Percentiles rank a stretch among this genome's conserved stretches.
phyloP scores from a whole-genome alignment of 2,797 vertebrate species.

The Kryptolebias ocellatus region DNA sequence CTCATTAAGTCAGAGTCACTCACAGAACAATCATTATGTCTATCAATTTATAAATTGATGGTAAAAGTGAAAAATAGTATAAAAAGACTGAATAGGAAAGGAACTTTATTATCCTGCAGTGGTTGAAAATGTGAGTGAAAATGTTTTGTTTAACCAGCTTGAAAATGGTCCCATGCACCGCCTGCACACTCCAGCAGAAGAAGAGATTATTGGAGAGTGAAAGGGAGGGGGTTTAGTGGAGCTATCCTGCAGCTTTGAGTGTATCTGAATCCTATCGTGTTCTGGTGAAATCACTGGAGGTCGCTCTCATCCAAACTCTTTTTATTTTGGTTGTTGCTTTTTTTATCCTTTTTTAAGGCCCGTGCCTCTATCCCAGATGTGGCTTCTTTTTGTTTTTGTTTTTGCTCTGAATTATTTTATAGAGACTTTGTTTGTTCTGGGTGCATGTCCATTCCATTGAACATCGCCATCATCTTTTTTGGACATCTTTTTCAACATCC shows the following conservation, averaged over 20 bases:
- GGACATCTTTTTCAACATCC: conserved; percentile 42
- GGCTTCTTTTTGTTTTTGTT: conserved; percentile 50
- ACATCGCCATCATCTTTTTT: conserved; percentile 72
- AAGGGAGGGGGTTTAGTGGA: conserved; percentile 26
- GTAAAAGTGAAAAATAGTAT: conserved; percentile 9
- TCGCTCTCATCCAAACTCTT: conserved; percentile 82
- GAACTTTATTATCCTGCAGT: conserved; percentile 9
- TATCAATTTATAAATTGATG: conserved; percentile 17
- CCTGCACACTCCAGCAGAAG: conserved; percentile 14
- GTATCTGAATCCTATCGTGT: conserved; percentile 80
- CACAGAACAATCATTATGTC: conserved; percentile 1
- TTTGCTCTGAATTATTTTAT: conserved; percentile 46
- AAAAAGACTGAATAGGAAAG: conserved; percentile 2
- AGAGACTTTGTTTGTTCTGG: conserved; percentile 62
- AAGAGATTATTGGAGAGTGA: conserved; percentile 8
- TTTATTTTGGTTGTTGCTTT: conserved; percentile 84
- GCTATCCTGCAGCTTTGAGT: conserved; percentile 88
- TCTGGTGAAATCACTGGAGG: conserved; percentile 82
- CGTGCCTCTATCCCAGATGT: conserved; percentile 78
- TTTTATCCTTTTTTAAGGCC: conserved; percentile 63
- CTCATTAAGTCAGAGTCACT: conserved; percentile 22
- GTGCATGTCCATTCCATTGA: conserved; percentile 89
- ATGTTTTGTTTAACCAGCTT: conserved; percentile 16
- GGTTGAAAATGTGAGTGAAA: conserved; percentile 13
- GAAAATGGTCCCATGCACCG: background rate